Evolutionary conservation across 2,113 vertebrate species (phyloP).

Genomic region (Nesoenas mayeri): DNA sequence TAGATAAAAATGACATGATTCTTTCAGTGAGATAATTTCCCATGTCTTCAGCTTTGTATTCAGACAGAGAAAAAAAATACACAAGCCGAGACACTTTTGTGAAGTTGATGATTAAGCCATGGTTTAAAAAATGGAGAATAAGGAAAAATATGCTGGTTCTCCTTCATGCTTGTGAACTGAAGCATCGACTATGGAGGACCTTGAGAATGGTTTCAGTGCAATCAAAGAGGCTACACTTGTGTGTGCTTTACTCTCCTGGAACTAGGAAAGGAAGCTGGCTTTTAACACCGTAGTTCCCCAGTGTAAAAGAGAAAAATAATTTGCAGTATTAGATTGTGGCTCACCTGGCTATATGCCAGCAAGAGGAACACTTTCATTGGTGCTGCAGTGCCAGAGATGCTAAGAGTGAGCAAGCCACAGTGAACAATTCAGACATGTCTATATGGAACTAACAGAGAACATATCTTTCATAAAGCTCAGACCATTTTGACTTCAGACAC

Average conservation of each 20-base stretch:
- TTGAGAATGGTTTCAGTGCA: background rate
- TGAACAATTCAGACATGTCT: constrained; percentile 2
- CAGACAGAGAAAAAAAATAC: constrained; percentile 1
- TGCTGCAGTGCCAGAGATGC: background rate
- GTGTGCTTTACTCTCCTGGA: background rate
- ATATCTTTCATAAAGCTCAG: background rate
- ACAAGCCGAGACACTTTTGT: constrained; percentile 22
- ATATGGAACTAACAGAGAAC: constrained; percentile 11
- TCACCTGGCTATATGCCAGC: constrained; percentile 61
- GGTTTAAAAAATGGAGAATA: constrained; percentile 23
- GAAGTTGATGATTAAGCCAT: constrained; percentile 21
- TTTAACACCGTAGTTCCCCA: constrained; percentile 30
- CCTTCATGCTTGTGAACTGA: background rate
- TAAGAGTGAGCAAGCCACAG: background rate
- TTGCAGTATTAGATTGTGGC: constrained; percentile 63
- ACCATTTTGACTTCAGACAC: constrained; percentile 11
- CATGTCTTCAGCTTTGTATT: constrained; percentile 1
- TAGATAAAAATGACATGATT: background rate
- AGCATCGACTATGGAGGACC: background rate
- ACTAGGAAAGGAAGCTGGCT: constrained; percentile 11
- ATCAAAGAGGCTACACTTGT: constrained; percentile 8
- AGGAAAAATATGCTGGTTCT: background rate
- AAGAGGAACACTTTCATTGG: constrained; percentile 32
- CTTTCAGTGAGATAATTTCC: constrained; percentile 5
- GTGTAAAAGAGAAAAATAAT: constrained; percentile 67